phyloP scores from a whole-genome alignment of 2,113 vertebrate species.

The Cochlearius cochlearius region DNA sequence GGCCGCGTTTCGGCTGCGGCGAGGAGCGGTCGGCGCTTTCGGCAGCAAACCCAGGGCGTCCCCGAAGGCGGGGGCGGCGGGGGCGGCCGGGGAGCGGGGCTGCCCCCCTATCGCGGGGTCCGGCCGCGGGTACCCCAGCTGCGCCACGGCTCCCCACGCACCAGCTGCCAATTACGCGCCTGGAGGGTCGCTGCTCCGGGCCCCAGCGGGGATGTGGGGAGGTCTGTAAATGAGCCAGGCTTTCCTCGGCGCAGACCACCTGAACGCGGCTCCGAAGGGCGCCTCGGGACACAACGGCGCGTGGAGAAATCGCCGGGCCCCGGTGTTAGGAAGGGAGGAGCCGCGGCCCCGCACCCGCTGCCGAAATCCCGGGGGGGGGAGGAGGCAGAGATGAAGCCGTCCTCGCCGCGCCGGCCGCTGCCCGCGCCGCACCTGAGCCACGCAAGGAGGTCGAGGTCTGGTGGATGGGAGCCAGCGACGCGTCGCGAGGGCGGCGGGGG shows the following conservation, averaged over 20 bases:
- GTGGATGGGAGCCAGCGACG: background rate
- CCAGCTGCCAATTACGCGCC: background rate
- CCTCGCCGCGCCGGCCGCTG: background rate
- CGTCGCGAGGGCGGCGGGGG: too few species aligned
- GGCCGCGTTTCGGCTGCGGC: background rate
- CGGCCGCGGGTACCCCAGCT: background rate
- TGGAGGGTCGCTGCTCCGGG: background rate
- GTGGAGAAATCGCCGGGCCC: background rate
- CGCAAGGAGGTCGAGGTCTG: background rate
- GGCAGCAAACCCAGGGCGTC: accelerated
- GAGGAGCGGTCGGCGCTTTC: background rate
- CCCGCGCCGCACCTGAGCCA: background rate
- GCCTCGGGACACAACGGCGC: background rate
- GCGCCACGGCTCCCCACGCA: background rate
- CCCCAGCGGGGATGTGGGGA: background rate
- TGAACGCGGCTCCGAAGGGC: background rate
- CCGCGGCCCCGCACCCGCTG: background rate
- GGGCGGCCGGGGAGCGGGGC: background rate
- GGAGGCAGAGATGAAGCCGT: background rate
- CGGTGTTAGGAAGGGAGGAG: background rate
- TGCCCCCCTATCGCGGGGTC: background rate
- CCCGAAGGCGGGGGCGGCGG: too few species aligned
- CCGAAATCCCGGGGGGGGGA: background rate
- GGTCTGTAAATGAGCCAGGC: background rate
- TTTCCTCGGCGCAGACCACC: background rate